Conservation (phyloP, 2,888 invertebrate species). For the Zaprionus obscuricornis region DNA sequence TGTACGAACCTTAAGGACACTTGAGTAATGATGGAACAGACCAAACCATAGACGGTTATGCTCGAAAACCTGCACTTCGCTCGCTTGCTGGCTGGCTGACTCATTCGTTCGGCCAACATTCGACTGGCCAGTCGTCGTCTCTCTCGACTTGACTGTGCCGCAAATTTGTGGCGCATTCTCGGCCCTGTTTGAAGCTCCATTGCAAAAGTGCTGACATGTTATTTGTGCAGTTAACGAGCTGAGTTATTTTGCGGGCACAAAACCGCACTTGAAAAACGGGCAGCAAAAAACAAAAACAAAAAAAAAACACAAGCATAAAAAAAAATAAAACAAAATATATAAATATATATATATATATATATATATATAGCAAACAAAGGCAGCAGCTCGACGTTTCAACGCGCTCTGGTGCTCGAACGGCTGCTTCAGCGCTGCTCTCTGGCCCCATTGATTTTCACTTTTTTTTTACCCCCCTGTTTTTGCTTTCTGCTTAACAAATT, state of each 20-base stretch:
- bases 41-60: conserved; percentile 40
- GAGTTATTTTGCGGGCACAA: conserved; percentile 72
- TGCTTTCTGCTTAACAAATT: conserved; percentile 52
- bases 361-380: conserved; percentile 20
- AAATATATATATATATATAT: conserved; percentile 1
- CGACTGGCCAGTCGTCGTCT: too few relatives aligned
- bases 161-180: conserved; percentile 66
- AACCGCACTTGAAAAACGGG: conserved; percentile 66
- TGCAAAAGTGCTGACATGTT: conserved; percentile 76
- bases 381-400: conserved; percentile 9
- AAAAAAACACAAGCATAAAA: conserved; percentile 23
- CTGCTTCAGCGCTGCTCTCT: conserved; percentile 11
- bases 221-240: conserved; percentile 79
- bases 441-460: conserved; percentile 57
- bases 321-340: conserved; percentile 1
- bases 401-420: too few relatives aligned
- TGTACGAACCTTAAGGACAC: conserved; percentile 69
- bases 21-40: conserved; percentile 76
- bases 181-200: conserved; percentile 50
- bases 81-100: too few relatives aligned
- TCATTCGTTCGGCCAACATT: too few relatives aligned
- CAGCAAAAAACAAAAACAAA: conserved; percentile 26
- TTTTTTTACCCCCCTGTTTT: too few relatives aligned
- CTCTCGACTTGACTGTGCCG: conserved; percentile 16
- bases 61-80: neutral